Conservation (phyloP, 2,888 invertebrate genomes). For the Eristalis intricaria region DNA sequence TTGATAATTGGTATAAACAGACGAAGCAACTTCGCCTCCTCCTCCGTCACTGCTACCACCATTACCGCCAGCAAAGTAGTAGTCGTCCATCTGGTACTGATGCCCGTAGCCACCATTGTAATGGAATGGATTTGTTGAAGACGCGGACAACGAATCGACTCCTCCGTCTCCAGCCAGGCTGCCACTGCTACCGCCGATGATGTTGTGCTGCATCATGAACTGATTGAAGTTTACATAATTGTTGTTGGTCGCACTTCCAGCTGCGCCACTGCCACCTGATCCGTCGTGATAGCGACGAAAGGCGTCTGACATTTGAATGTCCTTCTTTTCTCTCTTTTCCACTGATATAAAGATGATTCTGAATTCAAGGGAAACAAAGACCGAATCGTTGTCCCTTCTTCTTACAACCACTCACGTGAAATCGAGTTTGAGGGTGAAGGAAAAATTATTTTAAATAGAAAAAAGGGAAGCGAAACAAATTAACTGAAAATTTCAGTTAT, state of each 20-base stretch:
- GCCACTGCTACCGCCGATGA: conserved; percentile 67
- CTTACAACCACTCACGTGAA: background rate
- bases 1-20: conserved; percentile 16
- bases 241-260: conserved; percentile 74
- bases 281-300: conserved; percentile 54
- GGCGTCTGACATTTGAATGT: conserved; percentile 52
- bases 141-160: conserved; percentile 8
- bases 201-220: conserved; percentile 80
- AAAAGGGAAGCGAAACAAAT: conserved; percentile 7
- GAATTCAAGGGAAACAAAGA: conserved; percentile 5
- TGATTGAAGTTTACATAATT: conserved; percentile 81
- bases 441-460: background rate
- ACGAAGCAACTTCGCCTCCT: background rate
- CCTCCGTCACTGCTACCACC: conserved; percentile 3
- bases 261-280: background rate
- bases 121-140: conserved; percentile 60
- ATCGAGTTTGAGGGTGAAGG: background rate
- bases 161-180: conserved; percentile 16
- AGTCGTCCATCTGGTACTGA: conserved; percentile 35
- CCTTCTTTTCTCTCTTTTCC: background rate
- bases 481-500: conserved; percentile 21
- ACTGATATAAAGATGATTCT: background rate
- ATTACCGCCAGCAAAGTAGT: conserved; percentile 31
- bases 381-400: background rate
- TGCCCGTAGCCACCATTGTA: conserved; percentile 48